A percentile compares a stretch with the other conserved stretches of the same genome.
These are phyloP conservation scores for Neomonachus schauinslandi DNA, from an alignment of 2,113 vertebrate species.

Conservation along the genomic window DNA sequence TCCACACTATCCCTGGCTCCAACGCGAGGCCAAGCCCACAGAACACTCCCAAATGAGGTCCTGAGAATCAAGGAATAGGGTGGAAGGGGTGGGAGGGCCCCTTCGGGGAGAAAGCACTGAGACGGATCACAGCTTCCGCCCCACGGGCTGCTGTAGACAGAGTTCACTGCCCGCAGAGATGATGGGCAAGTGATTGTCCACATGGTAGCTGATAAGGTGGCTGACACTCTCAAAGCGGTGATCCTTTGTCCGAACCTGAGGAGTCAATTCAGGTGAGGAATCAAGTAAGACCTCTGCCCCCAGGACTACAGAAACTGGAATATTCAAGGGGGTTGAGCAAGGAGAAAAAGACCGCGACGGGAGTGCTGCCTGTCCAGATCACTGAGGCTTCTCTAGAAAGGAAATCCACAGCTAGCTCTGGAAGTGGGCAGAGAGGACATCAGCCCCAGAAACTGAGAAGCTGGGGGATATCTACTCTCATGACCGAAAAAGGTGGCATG, in stretches of 20 bases:
- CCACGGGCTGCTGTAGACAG: slow-evolving; percentile 97
- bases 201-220: slow-evolving; percentile 98
- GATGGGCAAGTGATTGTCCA: slow-evolving; percentile 99
- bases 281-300: not conserved
- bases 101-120: not conserved
- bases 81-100: not conserved
- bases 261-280: not conserved
- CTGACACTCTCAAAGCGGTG: slow-evolving; percentile 98
- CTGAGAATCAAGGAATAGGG: not conserved
- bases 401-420: not conserved
- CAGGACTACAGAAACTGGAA: not conserved
- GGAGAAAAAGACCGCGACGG: not conserved
- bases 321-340: not conserved
- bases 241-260: slow-evolving; percentile 98
- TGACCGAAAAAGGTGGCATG: not conserved
- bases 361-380: not conserved
- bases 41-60: slow-evolving; percentile 43
- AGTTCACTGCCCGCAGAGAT: slow-evolving; percentile 98
- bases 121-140: slow-evolving; percentile 90
- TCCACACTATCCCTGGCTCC: not conserved
- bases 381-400: not conserved
- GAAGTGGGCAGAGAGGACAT: not conserved
- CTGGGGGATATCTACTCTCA: not conserved
- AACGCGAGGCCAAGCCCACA: slow-evolving; percentile 9
- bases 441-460: not conserved